Percentiles rank a stretch among this genome's conserved stretches.
These are phyloP conservation scores for Pomacea maculata DNA, from an alignment of 1,140 invertebrate genomes.

Conservation along the genomic window DNA sequence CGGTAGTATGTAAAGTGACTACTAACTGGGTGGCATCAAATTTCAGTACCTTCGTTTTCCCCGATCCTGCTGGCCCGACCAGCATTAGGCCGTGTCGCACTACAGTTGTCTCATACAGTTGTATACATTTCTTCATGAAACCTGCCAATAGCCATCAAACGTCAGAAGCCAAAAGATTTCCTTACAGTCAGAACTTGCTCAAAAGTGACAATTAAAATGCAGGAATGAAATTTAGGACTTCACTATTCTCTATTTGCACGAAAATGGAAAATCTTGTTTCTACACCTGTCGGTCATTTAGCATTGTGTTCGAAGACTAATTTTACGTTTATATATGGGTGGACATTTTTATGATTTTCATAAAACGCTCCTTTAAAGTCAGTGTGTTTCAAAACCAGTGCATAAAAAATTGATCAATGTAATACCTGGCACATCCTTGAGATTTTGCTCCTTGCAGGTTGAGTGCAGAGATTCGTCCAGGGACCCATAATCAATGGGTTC, in stretches of 20 bases:
- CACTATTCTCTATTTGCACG: no score
- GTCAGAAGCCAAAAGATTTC: neutral
- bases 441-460: conserved; percentile 59
- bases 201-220: neutral
- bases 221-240: no score
- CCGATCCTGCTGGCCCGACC: conserved; percentile 67
- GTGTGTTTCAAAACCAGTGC: conserved; percentile 15
- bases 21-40: neutral
- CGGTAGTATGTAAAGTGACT: neutral
- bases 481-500: conserved; percentile 64
- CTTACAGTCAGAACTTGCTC: neutral
- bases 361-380: neutral
- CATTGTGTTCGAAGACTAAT: no score
- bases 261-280: no score
- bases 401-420: no score
- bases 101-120: conserved; percentile 67
- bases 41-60: conserved; percentile 65
- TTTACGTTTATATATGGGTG: no score
- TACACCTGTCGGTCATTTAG: no score
- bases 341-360: no score
- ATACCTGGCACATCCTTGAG: conserved; percentile 72
- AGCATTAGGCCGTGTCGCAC: conserved; percentile 68
- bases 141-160: conserved; percentile 31
- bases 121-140: conserved; percentile 67
- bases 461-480: conserved; percentile 54